Conservation (phyloP, 2,888 invertebrate species). For the Nudaria mundana region DNA sequence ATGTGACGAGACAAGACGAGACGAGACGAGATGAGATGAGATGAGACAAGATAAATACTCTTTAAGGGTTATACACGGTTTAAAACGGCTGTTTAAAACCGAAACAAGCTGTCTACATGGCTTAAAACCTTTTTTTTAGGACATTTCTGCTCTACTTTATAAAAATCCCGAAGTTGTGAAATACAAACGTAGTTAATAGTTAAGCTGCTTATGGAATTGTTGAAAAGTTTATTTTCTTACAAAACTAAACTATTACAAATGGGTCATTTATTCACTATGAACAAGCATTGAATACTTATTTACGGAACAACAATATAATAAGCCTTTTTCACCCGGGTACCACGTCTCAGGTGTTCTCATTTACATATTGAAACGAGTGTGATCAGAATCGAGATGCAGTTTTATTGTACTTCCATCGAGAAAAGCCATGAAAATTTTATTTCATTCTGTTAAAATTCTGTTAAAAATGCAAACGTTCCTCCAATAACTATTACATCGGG, state of each 20-base stretch:
- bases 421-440: constrained; percentile 69
- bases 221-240: no score
- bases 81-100: no score
- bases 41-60: no score
- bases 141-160: no score
- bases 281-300: constrained; percentile 47
- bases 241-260: constrained; percentile 31
- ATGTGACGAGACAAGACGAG: no score
- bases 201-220: no score
- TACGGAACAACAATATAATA: constrained; percentile 67
- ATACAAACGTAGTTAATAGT: no score
- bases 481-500: constrained; percentile 33
- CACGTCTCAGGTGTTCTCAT: constrained; percentile 71
- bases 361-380: constrained; percentile 75
- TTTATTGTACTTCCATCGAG: constrained; percentile 71
- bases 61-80: no score
- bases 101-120: no score
- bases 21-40: no score
- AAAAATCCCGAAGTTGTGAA: no score
- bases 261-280: constrained; percentile 30
- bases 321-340: constrained; percentile 63
- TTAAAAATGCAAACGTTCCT: constrained; percentile 41
- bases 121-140: no score
- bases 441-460: constrained; percentile 53
- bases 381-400: constrained; percentile 78